Evolutionary conservation across 2,113 vertebrate species (phyloP), one percentile per base, ranked within the genome.

Genomic region (Capreolus pygargus): DNA sequence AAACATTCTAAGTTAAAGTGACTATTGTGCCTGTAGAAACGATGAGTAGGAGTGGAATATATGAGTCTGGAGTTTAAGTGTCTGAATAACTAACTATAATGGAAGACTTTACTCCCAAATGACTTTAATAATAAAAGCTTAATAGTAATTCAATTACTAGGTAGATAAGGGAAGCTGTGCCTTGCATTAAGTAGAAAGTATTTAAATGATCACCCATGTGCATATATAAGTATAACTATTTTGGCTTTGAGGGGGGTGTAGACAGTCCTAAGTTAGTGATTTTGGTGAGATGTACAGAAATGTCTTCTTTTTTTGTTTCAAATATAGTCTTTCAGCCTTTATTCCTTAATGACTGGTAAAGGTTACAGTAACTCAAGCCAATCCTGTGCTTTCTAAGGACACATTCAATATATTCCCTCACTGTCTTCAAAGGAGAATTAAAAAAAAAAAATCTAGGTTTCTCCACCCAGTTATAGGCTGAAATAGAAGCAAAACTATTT

Each of bases 51-150:
- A 28, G 13, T 19, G 10, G 3, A 2, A 50, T 60, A 70, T 47
- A 16, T 30, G 25, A 86, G 19, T 86, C 15, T 67, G 2, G 43
- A 82, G 16, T 50, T 86, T n/a, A 79, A 52, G 4, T 33, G 7
- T 78, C 27, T 76, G 54, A 54, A 10, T 39, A 55, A 43, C 7
- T 92, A 76, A 39, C 3, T 5, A 8, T 47, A 78, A 39, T 30
- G 7, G 33, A 79, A 94, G 16, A 74, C 7, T 88, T 85, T 57
- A 74, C 33, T 85, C 7, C 14, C 47, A 86, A 61, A 60, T 78
- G 39, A 30, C 14, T 95, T 90, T 86, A 57, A 64, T 92, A 43
- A 94, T 86, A 95, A 92, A 60, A 16, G 25, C 10, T 89, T 88
- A 89, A 54, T 89, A 70, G 17, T 36, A 87, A 87, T 93, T 88